phyloP scores from a whole-genome alignment of 2,797 vertebrate genomes.

The Myotis vivesi region DNA sequence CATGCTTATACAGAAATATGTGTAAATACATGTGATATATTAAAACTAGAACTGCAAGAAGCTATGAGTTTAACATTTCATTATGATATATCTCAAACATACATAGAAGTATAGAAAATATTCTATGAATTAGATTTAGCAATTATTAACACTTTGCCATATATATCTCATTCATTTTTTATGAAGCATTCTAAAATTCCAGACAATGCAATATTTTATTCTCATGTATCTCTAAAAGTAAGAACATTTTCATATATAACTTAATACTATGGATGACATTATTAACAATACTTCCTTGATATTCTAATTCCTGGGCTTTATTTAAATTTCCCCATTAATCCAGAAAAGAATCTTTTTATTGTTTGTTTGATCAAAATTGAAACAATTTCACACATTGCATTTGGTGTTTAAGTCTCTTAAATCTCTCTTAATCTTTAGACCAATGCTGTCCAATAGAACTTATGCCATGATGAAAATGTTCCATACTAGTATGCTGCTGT shows the following conservation, averaged over 20 bases:
- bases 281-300: neutral
- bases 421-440: neutral
- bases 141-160: neutral
- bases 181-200: slow-evolving; percentile 10
- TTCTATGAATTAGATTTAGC: neutral
- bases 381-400: neutral
- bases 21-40: neutral
- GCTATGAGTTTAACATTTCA: neutral
- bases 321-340: neutral
- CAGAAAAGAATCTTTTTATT: neutral
- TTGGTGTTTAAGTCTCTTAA: neutral
- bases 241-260: neutral
- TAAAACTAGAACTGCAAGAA: slow-evolving; percentile 10
- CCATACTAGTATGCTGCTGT: too few species aligned
- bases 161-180: neutral
- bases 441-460: neutral
- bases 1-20: neutral
- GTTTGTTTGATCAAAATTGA: neutral
- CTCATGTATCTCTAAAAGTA: neutral
- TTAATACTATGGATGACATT: neutral
- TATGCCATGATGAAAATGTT: neutral
- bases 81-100: neutral
- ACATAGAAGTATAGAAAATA: neutral
- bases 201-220: neutral
- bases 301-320: neutral